Evolutionary conservation across 2,797 vertebrate genomes (phyloP).

Genomic region (Apogon hyalosoma): DNA sequence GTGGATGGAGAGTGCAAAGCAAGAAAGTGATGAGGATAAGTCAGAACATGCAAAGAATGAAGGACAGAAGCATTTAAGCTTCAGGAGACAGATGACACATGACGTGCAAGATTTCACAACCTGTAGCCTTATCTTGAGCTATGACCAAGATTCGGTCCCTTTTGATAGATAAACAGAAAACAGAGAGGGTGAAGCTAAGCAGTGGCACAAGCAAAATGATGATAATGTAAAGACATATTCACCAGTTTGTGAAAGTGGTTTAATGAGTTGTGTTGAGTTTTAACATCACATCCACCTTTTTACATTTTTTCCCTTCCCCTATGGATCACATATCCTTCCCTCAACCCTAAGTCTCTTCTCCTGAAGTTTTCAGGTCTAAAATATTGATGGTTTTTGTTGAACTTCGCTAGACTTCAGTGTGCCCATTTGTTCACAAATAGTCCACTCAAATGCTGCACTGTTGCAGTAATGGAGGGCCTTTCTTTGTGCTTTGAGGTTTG

Average conservation of each 20-base stretch:
- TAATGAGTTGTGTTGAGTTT: slow-evolving; percentile 17
- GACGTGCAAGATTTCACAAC: slow-evolving; percentile 49
- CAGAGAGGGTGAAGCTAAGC: background rate
- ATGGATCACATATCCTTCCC: slow-evolving; percentile 24
- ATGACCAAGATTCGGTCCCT: slow-evolving; percentile 1
- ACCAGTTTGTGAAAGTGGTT: slow-evolving; percentile 3
- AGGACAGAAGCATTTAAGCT: slow-evolving; percentile 36
- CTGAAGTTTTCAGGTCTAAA: slow-evolving; percentile 53
- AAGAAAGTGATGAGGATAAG: slow-evolving; percentile 7
- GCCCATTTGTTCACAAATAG: slow-evolving; percentile 47
- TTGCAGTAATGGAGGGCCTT: slow-evolving; percentile 23
- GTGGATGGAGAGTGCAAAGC: slow-evolving; percentile 10
- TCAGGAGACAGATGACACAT: slow-evolving; percentile 54
- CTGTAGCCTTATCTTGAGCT: slow-evolving; percentile 35
- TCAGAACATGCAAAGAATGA: slow-evolving; percentile 12
- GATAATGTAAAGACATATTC: too few relatives aligned
- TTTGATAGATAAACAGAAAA: slow-evolving; percentile 3
- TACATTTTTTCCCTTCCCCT: background rate
- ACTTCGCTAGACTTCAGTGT: slow-evolving; percentile 37
- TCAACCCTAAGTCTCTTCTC: slow-evolving; percentile 33
- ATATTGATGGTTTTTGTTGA: slow-evolving; percentile 54
- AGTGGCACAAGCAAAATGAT: background rate
- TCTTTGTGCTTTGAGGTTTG: slow-evolving; percentile 40
- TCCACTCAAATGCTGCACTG: slow-evolving; percentile 24
- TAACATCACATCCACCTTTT: slow-evolving; percentile 29